phyloP scores from a whole-genome alignment of 2,113 vertebrate genomes.

The Leucoraja erinaceus region DNA sequence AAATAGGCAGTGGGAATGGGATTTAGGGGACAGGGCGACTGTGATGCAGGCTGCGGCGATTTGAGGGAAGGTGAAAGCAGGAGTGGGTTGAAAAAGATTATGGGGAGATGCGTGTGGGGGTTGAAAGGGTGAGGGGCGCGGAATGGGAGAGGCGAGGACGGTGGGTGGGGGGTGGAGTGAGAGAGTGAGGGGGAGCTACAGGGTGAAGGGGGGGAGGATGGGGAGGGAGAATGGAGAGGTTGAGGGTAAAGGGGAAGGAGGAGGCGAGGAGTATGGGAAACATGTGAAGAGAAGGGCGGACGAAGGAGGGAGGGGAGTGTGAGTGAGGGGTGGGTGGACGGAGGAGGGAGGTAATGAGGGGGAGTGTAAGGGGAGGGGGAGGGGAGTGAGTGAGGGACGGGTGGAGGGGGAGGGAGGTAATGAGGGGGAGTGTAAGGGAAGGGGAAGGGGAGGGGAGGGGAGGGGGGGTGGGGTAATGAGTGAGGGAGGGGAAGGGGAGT shows the following conservation, averaged over 20 bases:
- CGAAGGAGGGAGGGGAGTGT: too few species aligned
- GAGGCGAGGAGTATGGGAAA: neutral
- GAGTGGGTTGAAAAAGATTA: neutral
- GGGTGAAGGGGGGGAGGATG: neutral
- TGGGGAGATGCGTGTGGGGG: neutral
- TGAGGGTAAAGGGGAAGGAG: neutral
- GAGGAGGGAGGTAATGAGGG: neutral
- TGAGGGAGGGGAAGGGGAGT: too few species aligned
- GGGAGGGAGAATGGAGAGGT: neutral
- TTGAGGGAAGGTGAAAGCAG: neutral
- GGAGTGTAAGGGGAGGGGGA: neutral
- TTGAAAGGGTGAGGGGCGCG: neutral
- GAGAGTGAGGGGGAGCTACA: neutral
- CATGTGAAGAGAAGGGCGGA: too few species aligned
- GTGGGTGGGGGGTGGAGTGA: neutral
- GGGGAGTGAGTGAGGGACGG: neutral
- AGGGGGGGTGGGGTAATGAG: neutral
- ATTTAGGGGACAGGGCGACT: too few species aligned
- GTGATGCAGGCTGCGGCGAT: too few species aligned
- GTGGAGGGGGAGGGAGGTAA: neutral
- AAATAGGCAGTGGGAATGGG: too few species aligned
- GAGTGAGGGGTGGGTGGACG: accelerated
- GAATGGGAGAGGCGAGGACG: neutral
- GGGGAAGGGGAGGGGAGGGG: neutral
- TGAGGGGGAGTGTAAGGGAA: neutral